Conservation (phyloP, 2,797 vertebrate species). For the Poecilia gillii region DNA sequence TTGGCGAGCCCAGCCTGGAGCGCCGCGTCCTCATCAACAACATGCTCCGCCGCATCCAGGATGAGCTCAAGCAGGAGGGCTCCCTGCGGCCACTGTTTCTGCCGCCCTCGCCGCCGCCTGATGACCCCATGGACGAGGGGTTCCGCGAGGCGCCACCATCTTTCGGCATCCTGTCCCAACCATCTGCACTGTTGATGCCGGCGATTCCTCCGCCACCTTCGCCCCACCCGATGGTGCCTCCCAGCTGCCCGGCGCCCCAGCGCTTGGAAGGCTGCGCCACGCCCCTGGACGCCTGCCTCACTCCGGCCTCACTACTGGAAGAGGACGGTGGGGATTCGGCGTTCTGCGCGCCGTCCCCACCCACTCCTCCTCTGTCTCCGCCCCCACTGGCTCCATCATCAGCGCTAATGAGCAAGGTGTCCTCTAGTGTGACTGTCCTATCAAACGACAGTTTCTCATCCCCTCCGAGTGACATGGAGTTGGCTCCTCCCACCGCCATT, state of each 20-base stretch:
- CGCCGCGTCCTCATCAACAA: slow-evolving; percentile 98
- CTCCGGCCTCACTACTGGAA: slow-evolving; percentile 94
- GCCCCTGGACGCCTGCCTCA: slow-evolving; percentile 92
- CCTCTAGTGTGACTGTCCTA: slow-evolving; percentile 70
- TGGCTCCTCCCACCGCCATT: slow-evolving; percentile 82
- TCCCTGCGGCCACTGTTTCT: slow-evolving; percentile 87
- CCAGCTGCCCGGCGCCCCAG: slow-evolving; percentile 76
- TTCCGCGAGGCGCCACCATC: slow-evolving; percentile 89
- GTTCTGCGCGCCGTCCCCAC: slow-evolving; percentile 86
- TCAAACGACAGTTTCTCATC: slow-evolving; percentile 89
- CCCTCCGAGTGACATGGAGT: slow-evolving; percentile 91
- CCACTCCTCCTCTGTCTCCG: slow-evolving; percentile 75
- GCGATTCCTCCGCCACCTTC: slow-evolving; percentile 76
- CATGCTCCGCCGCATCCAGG: slow-evolving; percentile 97
- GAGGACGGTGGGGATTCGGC: slow-evolving; percentile 84
- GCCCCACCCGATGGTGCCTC: slow-evolving; percentile 86
- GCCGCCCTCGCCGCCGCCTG: slow-evolving; percentile 84
- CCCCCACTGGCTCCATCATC: slow-evolving; percentile 64
- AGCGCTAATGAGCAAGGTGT: slow-evolving; percentile 49
- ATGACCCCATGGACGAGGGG: slow-evolving; percentile 86
- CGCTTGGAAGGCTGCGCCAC: slow-evolving; percentile 85
- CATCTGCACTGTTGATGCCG: slow-evolving; percentile 75
- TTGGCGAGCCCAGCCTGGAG: slow-evolving; percentile 93
- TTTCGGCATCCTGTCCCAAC: slow-evolving; percentile 83
- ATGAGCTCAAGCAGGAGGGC: slow-evolving; percentile 95